phyloP scores from a whole-genome alignment of 2,113 vertebrate species.

The Scomber japonicus region DNA sequence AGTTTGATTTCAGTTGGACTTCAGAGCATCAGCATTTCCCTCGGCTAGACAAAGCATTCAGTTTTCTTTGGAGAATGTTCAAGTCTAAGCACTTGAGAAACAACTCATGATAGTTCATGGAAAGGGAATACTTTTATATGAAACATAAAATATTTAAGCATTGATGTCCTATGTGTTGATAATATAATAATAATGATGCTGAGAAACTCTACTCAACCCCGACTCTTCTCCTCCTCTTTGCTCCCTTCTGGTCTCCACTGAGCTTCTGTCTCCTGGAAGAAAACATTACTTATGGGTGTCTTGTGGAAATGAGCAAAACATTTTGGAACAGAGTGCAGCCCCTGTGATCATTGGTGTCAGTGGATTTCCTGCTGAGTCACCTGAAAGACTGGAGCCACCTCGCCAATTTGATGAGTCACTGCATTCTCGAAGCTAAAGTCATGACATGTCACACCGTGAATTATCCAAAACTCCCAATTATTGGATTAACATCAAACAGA shows the following conservation, averaged over 20 bases:
- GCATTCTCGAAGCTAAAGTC: slow-evolving; percentile 66
- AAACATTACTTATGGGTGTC: neutral
- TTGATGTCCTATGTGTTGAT: neutral
- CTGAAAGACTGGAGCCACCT: slow-evolving; percentile 56
- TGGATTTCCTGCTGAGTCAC: slow-evolving; percentile 74
- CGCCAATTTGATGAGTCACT: slow-evolving; percentile 70
- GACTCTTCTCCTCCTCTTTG: slow-evolving; percentile 28
- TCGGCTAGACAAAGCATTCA: too few species aligned
- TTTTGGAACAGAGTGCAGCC: slow-evolving; percentile 27
- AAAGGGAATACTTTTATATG: neutral
- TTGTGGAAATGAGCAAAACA: slow-evolving; percentile 24
- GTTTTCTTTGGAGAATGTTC: too few species aligned
- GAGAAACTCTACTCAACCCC: slow-evolving; percentile 27
- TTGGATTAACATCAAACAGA: slow-evolving; percentile 66
- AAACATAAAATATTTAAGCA: neutral
- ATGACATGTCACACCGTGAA: slow-evolving; percentile 58
- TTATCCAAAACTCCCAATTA: slow-evolving; percentile 62
- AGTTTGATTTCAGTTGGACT: too few species aligned
- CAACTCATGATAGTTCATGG: too few species aligned
- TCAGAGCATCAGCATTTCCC: too few species aligned
- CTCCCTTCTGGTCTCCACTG: too few species aligned
- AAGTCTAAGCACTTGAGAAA: too few species aligned
- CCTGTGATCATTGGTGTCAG: slow-evolving; percentile 40
- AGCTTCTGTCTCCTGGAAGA: neutral
- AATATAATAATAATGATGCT: neutral